Base-by-base conservation (phyloP, 1,140 invertebrate genomes). In the Drosophila kikkawai region DNA sequence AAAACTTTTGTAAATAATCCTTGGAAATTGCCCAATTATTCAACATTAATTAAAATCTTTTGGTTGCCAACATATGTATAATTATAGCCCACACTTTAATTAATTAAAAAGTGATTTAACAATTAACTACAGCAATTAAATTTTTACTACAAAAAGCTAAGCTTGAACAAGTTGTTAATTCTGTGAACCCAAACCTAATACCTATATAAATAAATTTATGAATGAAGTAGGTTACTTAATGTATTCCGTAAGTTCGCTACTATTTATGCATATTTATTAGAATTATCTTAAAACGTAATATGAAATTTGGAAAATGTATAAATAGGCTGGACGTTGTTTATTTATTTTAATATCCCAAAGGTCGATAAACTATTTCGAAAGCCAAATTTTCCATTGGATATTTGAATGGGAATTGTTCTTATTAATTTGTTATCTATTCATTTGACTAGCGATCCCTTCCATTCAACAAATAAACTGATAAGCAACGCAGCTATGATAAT, bases 401-500 rank as follows among this genome's bases (percentile, higher is more conserved):
- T 70, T 68, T 68, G 53, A 69, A 64, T 64, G 22, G 13, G 39
- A 42, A 37, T 1, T 4, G 12, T 7, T 37, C 36, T 63, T 37
- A 51, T 68, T 70, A 29, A 68, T 34, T 68, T 29, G 67, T 36
- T 70, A 70, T 70, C 67, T 67, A 15, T 32, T 48, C 29, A 70
- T 68, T 70, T 29, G 36, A 37, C 15, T 17, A 44, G 3, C 45
- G 3, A 53, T 19, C 19, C 29, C 19, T 34, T 67, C 26, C 67
- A 70, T 70, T 70, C 47, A 53, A 19, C 55, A 70, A 70, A 45
- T 37, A 15, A 53, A 37, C n/a, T 68, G 48, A 68, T 70, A 69
- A 29, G 56, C 55, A 59, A 7, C 13, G 3, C 17, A 34, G 29
- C 15, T 11, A 15, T 19, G 63, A 61, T 34, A 42, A 66, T 44